Evolutionary conservation across 1,140 invertebrate species (phyloP), one percentile per base, ranked within the genome.

Genomic region (Aphaenogaster floridana): DNA sequence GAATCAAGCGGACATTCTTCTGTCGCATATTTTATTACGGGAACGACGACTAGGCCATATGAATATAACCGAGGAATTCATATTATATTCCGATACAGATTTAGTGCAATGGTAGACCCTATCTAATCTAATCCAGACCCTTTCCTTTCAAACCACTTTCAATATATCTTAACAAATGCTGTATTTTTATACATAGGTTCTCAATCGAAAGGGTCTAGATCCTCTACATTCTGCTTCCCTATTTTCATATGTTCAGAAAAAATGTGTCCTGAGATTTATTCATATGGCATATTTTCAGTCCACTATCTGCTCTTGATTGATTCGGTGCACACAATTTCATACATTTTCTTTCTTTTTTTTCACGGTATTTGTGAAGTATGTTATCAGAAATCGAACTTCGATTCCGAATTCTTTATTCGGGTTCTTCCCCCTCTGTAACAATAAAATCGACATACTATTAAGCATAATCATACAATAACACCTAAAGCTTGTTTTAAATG

Each of bases 351-450:
- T 48, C 17, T 45, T 79, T 69, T 66, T 52, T 45, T 69, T 72
- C 61, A 71, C 66, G 76, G 21, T 89, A 48, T 89, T 69, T 86
- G 78, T 85, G 63, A 77, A 69, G 42, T 78, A 68, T 77, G 17
- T 78, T 81, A 21, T 50, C 61, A 54, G 72, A 83, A 78, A 72
- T 54, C 15, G 11, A 6, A 50, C 6, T 21, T 7, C 64, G 57
- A 59, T 68, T 59, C 57, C 17, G 72, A 87, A 64, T 91, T 89
- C 69, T 91, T 89, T 94, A 94, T 94, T 94, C 93, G 3, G 93
- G 91, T 87, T 94, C 93, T 34, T 94, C 93, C 5, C 93, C 93
- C 13, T 94, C 94, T 94, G 64, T 59, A 90, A 92, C 28, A 45
- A 68, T 80, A 42, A 74, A 68, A 74, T 50, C 7, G 15, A 21